These are phyloP conservation scores for Pterophyllum scalare DNA, from an alignment of 2,113 vertebrate species.

Conservation along the genomic window DNA sequence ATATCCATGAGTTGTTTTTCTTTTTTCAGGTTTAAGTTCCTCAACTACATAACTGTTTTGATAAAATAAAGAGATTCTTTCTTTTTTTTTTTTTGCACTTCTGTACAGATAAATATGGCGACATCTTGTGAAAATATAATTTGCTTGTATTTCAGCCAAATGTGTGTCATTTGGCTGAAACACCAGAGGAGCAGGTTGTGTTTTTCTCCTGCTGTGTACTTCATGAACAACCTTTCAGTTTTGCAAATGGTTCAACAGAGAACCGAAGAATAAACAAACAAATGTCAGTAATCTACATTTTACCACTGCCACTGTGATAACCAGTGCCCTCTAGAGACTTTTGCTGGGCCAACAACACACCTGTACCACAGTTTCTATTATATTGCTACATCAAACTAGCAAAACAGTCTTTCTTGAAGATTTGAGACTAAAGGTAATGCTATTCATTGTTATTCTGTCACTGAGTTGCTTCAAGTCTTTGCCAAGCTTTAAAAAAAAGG, in stretches of 20 bases:
- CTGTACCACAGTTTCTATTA: background rate
- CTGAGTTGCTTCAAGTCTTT: too few species aligned
- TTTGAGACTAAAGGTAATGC: background rate
- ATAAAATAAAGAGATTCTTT: background rate
- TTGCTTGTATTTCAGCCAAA: conserved; percentile 7
- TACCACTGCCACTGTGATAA: background rate
- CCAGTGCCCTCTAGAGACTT: background rate
- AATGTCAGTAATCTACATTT: background rate
- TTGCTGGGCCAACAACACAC: background rate
- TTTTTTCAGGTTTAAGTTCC: background rate
- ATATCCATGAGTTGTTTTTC: background rate
- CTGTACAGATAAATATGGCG: background rate
- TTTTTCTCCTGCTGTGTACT: conserved; percentile 17
- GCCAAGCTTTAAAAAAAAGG: too few species aligned
- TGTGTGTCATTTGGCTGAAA: conserved; percentile 20
- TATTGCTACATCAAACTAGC: background rate
- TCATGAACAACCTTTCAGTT: conserved; percentile 3
- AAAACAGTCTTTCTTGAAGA: background rate
- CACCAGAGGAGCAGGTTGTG: conserved; percentile 33
- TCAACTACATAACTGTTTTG: background rate
- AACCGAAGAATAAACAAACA: background rate
- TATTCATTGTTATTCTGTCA: too few species aligned
- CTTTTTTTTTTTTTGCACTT: background rate
- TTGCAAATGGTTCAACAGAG: background rate
- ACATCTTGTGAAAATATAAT: background rate